phyloP scores from a whole-genome alignment of 2,888 invertebrate genomes.

The Melinaea marsaeus region DNA sequence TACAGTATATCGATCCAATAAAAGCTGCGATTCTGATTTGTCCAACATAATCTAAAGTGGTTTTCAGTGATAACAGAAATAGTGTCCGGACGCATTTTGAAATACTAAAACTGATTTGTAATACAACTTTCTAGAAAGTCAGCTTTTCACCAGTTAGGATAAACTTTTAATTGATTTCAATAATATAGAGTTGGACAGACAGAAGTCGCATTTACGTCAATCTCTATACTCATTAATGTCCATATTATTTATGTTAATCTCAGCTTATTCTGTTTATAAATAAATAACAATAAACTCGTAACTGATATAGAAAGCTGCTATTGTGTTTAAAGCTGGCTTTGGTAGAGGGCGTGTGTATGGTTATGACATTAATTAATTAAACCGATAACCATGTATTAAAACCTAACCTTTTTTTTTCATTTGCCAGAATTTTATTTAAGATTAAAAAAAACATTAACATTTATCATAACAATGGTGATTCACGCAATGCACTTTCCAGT shows the following conservation, averaged over 20 bases:
- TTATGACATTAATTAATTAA: too few relatives aligned
- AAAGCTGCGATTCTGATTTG: slow-evolving; percentile 22
- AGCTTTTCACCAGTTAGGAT: slow-evolving; percentile 23
- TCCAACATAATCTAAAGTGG: slow-evolving; percentile 57
- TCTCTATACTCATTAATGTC: not conserved
- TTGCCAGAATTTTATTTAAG: not conserved
- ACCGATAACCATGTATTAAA: too few relatives aligned
- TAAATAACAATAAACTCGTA: not conserved
- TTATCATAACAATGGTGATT: slow-evolving; percentile 21
- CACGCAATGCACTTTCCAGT: slow-evolving; percentile 24
- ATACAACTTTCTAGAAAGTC: slow-evolving; percentile 33
- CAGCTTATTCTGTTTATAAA: not conserved
- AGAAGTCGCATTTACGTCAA: not conserved
- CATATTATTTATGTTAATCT: not conserved
- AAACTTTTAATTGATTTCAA: slow-evolving; percentile 1
- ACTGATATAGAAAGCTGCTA: not conserved
- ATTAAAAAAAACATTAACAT: slow-evolving; percentile 9
- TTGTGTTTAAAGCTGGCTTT: not conserved
- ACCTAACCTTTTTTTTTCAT: too few relatives aligned
- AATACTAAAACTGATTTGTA: slow-evolving; percentile 41
- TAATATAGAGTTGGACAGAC: not conserved
- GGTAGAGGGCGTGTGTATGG: not conserved
- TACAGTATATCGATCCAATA: not conserved
- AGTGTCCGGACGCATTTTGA: slow-evolving; percentile 40
- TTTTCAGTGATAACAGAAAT: slow-evolving; percentile 55